Evolutionary conservation across 1,140 invertebrate species (phyloP), one percentile per base, ranked within the genome.

Genomic region (Hyles euphorbiae): DNA sequence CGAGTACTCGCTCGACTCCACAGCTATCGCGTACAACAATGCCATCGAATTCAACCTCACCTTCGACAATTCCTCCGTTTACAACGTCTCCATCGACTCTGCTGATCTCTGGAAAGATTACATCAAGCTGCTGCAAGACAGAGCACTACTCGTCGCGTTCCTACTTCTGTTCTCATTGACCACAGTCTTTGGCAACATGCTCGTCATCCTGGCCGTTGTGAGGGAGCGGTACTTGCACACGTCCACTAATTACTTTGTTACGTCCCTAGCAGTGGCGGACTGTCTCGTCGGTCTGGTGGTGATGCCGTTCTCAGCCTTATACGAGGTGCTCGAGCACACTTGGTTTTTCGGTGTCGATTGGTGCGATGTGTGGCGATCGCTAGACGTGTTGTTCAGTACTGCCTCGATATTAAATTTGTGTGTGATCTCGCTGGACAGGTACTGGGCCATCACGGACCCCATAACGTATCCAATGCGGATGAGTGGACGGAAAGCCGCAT

Each of bases 201-300:
- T 99, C 22, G 98, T 99, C 4, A 99, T 99, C 52, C 80, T 98
- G 62, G 96, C 96, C 33, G 98, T 99, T 6, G 93, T 95, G 43
- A 90, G 96, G 47, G 98, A 99, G 82, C 90, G 97, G 50, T 94
- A 96, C 53, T 83, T 99, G 5, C 97, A 98, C 79, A 98, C 97
- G 9, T 97, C 97, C 33, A 99, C 98, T 33, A 99, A 99, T 89
- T 99, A 98, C 81, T 99, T 99, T 83, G 98, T 99, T 64, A 98
- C 98, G 40, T 98, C 97, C 55, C 89, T 99, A 50, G 98, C 98
- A 4, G 93, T 99, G 7, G 98, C 98, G 0, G 98, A 99, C 88
- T 94, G 99, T 53, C 92, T 99, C 47, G 98, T 99, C 1, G 98
- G 98, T 3, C 92, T 97, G 32, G 93, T 98, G 33, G 98, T 99